These are phyloP conservation scores for Pentamera pediparva DNA, from an alignment of 53 echinoderm and acorn worm genomes.

Conservation along the genomic window DNA sequence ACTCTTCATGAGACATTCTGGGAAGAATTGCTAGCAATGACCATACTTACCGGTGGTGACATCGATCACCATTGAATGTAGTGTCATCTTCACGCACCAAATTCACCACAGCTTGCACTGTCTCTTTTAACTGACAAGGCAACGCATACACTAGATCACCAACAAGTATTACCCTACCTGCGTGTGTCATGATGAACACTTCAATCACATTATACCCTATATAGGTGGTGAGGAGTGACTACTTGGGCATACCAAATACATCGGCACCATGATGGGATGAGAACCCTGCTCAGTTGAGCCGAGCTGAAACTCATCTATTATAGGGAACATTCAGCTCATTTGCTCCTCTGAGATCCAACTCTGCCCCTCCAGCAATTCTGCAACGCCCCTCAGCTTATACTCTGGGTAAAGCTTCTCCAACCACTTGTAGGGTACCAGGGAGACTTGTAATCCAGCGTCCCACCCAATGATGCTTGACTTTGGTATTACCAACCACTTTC, in stretches of 20 bases:
- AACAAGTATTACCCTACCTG: neutral
- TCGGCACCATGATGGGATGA: neutral
- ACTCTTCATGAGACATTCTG: neutral
- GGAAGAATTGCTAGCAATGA: neutral
- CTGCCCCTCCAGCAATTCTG: constrained; percentile 10
- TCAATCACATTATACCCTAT: constrained; percentile 26
- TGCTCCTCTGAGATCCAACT: neutral
- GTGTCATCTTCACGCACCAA: neutral
- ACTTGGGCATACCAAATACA: neutral
- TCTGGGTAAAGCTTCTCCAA: neutral
- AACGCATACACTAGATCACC: neutral
- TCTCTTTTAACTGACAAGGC: neutral
- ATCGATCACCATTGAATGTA: neutral
- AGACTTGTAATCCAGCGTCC: constrained; percentile 20
- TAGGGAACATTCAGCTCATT: constrained; percentile 5
- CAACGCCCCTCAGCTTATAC: neutral
- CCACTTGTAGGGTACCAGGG: constrained; percentile 6
- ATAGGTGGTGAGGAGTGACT: neutral
- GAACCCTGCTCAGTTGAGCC: neutral
- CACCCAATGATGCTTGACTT: too few species aligned
- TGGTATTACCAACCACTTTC: too few species aligned
- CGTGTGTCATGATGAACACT: neutral
- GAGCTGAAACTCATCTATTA: constrained; percentile 4
- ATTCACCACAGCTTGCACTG: neutral
- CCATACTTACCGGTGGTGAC: neutral